Percentiles rank a stretch among this genome's conserved stretches.
phyloP scores from a whole-genome alignment of 2,888 invertebrate species.

The Cylloceria caligata region DNA sequence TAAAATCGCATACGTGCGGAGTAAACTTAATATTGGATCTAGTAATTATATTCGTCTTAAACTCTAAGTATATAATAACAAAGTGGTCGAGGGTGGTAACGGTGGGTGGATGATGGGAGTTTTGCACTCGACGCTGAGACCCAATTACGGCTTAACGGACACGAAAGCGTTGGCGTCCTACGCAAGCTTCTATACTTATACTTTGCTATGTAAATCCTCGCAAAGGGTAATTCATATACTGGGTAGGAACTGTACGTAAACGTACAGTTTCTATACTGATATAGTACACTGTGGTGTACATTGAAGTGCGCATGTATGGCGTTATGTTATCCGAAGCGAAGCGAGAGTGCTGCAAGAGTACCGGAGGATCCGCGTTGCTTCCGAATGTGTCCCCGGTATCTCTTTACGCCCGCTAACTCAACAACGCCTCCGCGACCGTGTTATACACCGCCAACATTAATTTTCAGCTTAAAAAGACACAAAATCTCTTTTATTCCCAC shows the following conservation, averaged over 20 bases:
- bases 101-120: background rate
- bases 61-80: background rate
- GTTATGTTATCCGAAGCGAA: too few relatives aligned
- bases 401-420: too few relatives aligned
- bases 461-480: too few relatives aligned
- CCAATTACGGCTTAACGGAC: slow-evolving; percentile 11
- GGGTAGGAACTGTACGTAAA: background rate
- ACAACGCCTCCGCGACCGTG: too few relatives aligned
- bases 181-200: background rate
- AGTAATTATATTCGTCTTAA: slow-evolving; percentile 11
- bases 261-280: background rate
- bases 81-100: background rate
- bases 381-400: too few relatives aligned
- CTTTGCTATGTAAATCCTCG: slow-evolving; percentile 28
- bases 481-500: too few relatives aligned
- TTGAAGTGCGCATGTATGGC: too few relatives aligned
- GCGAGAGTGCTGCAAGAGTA: too few relatives aligned
- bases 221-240: slow-evolving; percentile 14
- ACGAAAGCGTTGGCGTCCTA: background rate
- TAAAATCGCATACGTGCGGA: background rate
- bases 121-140: background rate
- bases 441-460: too few relatives aligned
- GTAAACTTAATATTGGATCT: background rate
- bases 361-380: too few relatives aligned
- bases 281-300: too few relatives aligned